A percentile compares a stretch with the other conserved stretches of the same genome.
These are phyloP conservation scores for Drosophila virilis DNA, from an alignment of 1,140 invertebrate species.

Conservation along the genomic window DNA sequence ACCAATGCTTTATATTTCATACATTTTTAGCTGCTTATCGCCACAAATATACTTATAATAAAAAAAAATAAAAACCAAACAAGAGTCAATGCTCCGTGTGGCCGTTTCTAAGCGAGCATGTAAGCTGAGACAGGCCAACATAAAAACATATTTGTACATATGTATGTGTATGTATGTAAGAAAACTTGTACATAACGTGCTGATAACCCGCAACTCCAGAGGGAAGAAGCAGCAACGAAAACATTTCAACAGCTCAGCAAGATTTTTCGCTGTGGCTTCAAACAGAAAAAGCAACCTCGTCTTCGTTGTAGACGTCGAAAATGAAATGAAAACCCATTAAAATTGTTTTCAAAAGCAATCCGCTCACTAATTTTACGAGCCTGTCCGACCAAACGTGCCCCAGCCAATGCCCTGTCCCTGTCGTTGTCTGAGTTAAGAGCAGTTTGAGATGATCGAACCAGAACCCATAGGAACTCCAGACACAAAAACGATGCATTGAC, in stretches of 20 bases:
- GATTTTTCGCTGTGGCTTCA: conserved; percentile 53
- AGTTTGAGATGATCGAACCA: conserved; percentile 20
- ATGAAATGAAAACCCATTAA: conserved; percentile 78
- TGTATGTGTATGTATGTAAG: conserved; percentile 28
- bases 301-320: conserved; percentile 33
- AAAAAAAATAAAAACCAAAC: conserved; percentile 28
- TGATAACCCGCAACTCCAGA: conserved; percentile 74
- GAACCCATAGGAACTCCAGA: conserved; percentile 51
- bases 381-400: conserved; percentile 21
- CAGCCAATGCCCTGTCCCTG: conserved; percentile 13
- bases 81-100: conserved; percentile 71
- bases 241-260: conserved; percentile 64
- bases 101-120: conserved; percentile 68
- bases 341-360: conserved; percentile 59
- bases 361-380: conserved; percentile 64
- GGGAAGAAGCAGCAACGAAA: conserved; percentile 44
- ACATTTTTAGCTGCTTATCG: conserved; percentile 43
- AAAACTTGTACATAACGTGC: conserved; percentile 30
- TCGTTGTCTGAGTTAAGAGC: conserved; percentile 18
- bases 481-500: conserved; percentile 55
- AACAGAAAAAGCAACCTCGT: conserved; percentile 4
- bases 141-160: conserved; percentile 21
- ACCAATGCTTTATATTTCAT: conserved; percentile 1
- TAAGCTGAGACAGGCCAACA: conserved; percentile 57
- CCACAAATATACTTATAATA: conserved; percentile 31